These are phyloP conservation scores for Chrysolina americana DNA, from an alignment of 2,888 invertebrate species.

Conservation along the genomic window DNA sequence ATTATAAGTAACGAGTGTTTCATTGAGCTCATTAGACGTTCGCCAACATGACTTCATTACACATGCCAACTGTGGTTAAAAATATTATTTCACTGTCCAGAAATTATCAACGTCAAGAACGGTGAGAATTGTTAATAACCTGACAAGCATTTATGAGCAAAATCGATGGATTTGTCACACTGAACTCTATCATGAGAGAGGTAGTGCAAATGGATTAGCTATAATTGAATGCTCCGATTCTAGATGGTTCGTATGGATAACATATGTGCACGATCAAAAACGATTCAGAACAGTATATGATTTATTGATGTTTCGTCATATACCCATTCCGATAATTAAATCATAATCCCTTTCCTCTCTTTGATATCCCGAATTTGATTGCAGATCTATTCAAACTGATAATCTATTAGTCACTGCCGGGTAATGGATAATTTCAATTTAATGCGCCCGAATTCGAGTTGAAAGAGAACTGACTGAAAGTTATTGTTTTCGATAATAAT, in stretches of 20 bases:
- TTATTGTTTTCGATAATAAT: no score
- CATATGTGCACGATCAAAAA: slow-evolving; percentile 14
- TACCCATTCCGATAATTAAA: slow-evolving; percentile 10
- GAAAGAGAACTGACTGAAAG: no score
- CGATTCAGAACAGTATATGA: not conserved
- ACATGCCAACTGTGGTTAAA: no score
- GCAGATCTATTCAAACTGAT: slow-evolving; percentile 3
- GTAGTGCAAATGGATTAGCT: slow-evolving; percentile 9
- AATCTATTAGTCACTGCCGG: slow-evolving; percentile 1
- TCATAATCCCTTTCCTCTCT: slow-evolving; percentile 1
- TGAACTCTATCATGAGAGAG: not conserved
- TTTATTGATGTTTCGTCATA: slow-evolving; percentile 10
- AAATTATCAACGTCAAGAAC: no score
- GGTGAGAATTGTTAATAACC: no score
- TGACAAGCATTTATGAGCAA: no score
- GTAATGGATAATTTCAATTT: not conserved
- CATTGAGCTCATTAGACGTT: no score
- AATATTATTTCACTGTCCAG: no score
- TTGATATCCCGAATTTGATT: not conserved
- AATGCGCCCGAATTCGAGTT: not conserved
- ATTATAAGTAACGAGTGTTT: no score
- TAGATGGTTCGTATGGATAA: slow-evolving; percentile 4
- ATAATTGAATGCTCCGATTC: slow-evolving; percentile 6
- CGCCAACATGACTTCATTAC: no score
- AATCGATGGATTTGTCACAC: not conserved